A percentile compares a stretch with the other conserved stretches of the same genome.
Conservation (phyloP, 2,113 vertebrate species). For the Lycaon pictus region DNA sequence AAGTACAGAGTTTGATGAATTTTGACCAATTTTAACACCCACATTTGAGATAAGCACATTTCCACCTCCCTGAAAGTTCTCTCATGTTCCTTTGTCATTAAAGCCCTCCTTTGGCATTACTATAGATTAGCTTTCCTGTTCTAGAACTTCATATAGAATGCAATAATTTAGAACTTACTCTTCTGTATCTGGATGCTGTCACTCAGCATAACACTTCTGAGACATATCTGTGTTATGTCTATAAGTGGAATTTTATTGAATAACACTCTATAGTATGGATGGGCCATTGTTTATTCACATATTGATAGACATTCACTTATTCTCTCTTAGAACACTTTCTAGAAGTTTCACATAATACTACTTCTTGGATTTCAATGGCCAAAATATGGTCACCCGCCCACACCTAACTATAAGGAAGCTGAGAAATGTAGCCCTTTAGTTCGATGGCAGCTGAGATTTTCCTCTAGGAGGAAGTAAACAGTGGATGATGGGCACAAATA, state of each 20-base stretch:
- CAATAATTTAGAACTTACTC: not conserved
- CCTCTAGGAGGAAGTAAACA: not conserved
- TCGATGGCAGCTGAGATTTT: not conserved
- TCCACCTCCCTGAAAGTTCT: not conserved
- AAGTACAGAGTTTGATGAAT: not conserved
- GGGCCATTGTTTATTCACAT: not conserved
- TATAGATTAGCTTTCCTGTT: not conserved
- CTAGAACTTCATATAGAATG: not conserved
- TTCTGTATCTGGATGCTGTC: not conserved
- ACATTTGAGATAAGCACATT: not conserved
- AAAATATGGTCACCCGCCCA: not conserved
- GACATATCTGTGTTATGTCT: not conserved
- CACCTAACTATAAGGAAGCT: not conserved
- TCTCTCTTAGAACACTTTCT: not conserved
- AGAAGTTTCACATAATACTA: not conserved
- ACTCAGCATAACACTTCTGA: not conserved
- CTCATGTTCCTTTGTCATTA: not conserved
- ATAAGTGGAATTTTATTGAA: not conserved
- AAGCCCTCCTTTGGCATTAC: not conserved
- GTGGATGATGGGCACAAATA: not conserved
- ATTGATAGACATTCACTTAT: not conserved
- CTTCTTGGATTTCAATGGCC: not conserved
- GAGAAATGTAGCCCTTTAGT: not conserved
- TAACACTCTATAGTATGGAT: not conserved
- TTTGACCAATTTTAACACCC: not conserved